A percentile compares a stretch with the other conserved stretches of the same genome.
Evolutionary conservation across 2,888 invertebrate species (phyloP).

Genomic region (Drosophila robusta): DNA sequence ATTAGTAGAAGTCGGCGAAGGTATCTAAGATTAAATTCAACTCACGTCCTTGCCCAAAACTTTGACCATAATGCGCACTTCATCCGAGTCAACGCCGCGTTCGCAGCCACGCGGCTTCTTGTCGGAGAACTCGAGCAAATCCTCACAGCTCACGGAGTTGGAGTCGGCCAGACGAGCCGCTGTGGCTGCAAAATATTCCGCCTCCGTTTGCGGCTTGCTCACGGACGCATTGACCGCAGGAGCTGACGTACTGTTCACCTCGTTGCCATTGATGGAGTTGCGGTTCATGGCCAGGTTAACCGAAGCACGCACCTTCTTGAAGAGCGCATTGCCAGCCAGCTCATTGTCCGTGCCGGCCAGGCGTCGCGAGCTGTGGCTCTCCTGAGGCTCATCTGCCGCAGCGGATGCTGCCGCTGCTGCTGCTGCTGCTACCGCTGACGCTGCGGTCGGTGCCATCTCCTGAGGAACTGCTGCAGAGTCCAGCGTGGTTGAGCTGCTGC

Average conservation of each 20-base stretch:
- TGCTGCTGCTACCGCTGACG: conserved; percentile 16
- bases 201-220: conserved; percentile 71
- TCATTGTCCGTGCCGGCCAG: conserved; percentile 70
- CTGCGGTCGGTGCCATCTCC: conserved; percentile 47
- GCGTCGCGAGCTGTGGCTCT: conserved; percentile 1
- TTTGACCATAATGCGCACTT: conserved; percentile 96
- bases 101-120: conserved; percentile 93
- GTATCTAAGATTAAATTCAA: conserved; percentile 24
- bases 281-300: conserved; percentile 83
- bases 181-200: conserved; percentile 76
- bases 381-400: conserved; percentile 25
- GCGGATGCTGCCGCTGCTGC: conserved; percentile 23
- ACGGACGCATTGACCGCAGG: conserved; percentile 23
- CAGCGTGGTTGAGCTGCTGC: conserved; percentile 46
- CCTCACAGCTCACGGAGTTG: conserved; percentile 96
- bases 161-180: conserved; percentile 85
- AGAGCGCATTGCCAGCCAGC: conserved; percentile 84
- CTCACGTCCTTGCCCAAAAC: conserved; percentile 91
- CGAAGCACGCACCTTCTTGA: conserved; percentile 84
- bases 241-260: conserved; percentile 12
- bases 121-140: conserved; percentile 94
- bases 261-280: conserved; percentile 39
- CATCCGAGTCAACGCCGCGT: conserved; percentile 94
- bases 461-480: conserved; percentile 36
- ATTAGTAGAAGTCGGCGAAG: background rate